Evolutionary conservation across 2,113 vertebrate species (phyloP), one percentile per base, ranked within the genome.

Genomic region (Ictidomys tridecemlineatus): DNA sequence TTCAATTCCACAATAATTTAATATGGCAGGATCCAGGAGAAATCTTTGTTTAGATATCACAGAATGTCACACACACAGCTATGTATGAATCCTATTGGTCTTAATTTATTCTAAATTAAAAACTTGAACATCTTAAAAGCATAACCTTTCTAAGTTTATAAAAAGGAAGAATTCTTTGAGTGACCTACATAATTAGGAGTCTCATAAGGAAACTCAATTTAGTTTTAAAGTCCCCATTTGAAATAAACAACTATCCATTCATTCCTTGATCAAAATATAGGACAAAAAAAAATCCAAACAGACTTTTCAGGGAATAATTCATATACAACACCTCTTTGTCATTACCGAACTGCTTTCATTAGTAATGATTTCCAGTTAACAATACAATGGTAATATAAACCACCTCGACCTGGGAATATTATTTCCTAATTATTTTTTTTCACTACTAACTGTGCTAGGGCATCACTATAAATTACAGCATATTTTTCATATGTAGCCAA

Each of bases 111-210:
- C 63, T 70, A 65, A 73, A 61, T 89, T 78, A 24, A 85, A 91
- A 85, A 74, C 58, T 61, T 51, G 56, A 89, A 26, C 48, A 61
- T 34, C 79, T 67, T 92, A 53, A 58, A 88, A 87, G 76, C 32
- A 56, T 61, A 58, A 51, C 9, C 12, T 80, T 79, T 61, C 65
- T 85, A 85, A 85, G 37, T 65, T 87, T 82, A 73, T 80, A 80
- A 51, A 83, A 13, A 84, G 58, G 17, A 84, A 72, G 65, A 18
- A 53, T 76, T 77, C 30, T 91, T 65, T 83, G n/a, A 77, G 76
- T 94, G 45, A 85, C 34, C 37, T 73, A 53, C 85, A 53, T 91
- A 84, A 78, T 85, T 82, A 91, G 56, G 26, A 84, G 88, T 97
- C 95, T 74, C 70, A 91, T n/a, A 88, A 24, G 67, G 39, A 93